A percentile compares a stretch with the other conserved stretches of the same genome.
These are phyloP conservation scores for Python bivittatus DNA, from an alignment of 2,113 vertebrate species.

Conservation along the genomic window DNA sequence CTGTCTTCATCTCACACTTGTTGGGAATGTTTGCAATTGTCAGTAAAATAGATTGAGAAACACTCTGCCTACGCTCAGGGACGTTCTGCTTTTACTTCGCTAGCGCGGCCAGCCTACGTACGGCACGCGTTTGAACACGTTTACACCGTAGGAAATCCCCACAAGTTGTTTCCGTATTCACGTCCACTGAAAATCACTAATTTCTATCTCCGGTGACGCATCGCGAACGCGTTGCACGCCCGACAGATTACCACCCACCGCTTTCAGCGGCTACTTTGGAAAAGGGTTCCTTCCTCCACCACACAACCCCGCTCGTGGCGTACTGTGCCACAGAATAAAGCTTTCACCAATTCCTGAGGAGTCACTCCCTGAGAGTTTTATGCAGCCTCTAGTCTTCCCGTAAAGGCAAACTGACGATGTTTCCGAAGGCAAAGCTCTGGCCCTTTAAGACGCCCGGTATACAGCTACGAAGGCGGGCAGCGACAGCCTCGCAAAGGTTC, in stretches of 20 bases:
- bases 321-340: neutral
- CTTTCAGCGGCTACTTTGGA: neutral
- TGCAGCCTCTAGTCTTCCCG: neutral
- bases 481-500: too few relatives aligned
- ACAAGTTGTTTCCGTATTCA: neutral
- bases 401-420: too few relatives aligned
- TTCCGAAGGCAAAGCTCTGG: neutral
- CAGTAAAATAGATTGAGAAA: too few relatives aligned
- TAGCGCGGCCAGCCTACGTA: neutral
- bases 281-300: too few relatives aligned
- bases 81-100: neutral
- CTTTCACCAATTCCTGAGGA: neutral
- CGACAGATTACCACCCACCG: neutral
- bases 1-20: neutral
- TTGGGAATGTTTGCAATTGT: neutral
- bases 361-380: neutral
- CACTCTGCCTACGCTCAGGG: neutral
- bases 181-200: neutral
- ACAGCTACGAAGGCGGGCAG: neutral
- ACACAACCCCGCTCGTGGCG: neutral
- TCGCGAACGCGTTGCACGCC: neutral
- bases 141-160: neutral
- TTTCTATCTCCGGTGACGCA: neutral
- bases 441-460: neutral
- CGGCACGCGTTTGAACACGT: neutral